Conservation (phyloP, 2,797 vertebrate species). For the Schizopygopsis malacanthus region DNA sequence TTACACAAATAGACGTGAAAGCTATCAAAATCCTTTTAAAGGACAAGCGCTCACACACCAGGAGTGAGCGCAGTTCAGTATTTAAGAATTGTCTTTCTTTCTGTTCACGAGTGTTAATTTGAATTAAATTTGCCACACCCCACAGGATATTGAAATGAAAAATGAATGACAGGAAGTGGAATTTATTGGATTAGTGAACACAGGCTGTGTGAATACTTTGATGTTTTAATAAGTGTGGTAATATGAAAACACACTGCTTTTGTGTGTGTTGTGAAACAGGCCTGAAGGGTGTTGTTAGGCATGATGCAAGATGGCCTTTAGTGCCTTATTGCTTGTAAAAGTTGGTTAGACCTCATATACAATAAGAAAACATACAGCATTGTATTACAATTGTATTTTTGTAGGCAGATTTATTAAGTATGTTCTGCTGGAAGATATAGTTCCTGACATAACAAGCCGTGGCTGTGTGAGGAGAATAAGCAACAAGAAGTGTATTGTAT, state of each 20-base stretch:
- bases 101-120: neutral
- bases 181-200: slow-evolving; percentile 21
- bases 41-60: slow-evolving; percentile 52
- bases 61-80: neutral
- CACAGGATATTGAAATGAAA: slow-evolving; percentile 1
- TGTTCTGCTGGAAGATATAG: neutral
- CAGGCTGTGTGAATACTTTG: neutral
- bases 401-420: neutral
- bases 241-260: neutral
- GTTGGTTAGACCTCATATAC: neutral
- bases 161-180: neutral
- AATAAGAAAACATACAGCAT: neutral
- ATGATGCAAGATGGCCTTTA: neutral
- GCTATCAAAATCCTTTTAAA: slow-evolving; percentile 67
- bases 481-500: neutral
- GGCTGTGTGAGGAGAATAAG: neutral
- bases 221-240: slow-evolving; percentile 1
- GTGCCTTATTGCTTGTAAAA: neutral
- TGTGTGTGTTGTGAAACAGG: slow-evolving; percentile 14
- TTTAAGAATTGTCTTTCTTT: neutral
- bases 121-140: neutral
- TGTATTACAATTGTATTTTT: neutral
- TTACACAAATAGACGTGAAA: slow-evolving; percentile 55
- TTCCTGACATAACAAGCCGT: neutral
- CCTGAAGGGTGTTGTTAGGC: neutral